A percentile compares a stretch with the other conserved stretches of the same genome.
These are phyloP conservation scores for Cataglyphis hispanica DNA, from an alignment of 1,140 invertebrate species.

Conservation along the genomic window DNA sequence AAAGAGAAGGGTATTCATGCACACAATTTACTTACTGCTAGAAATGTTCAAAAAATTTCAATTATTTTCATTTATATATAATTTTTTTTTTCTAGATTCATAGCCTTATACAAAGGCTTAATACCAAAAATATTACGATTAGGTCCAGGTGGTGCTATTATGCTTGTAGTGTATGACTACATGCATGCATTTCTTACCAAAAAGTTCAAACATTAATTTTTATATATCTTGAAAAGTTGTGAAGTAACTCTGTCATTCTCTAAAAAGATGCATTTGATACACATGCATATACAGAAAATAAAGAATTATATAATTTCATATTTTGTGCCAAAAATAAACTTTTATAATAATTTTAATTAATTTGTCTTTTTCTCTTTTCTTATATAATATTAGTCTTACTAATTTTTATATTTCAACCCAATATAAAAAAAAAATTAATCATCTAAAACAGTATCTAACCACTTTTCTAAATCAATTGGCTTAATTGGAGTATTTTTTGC, in stretches of 20 bases:
- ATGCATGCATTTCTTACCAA: constrained; percentile 85
- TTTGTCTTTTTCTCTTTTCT: constrained; percentile 37
- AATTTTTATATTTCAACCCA: constrained; percentile 28
- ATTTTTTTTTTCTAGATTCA: constrained; percentile 88
- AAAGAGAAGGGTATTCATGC: constrained; percentile 92
- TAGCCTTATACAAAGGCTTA: constrained; percentile 96
- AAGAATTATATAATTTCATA: constrained; percentile 45
- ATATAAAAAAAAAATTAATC: constrained; percentile 68
- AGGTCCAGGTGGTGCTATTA: constrained; percentile 96
- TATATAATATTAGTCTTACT: constrained; percentile 5
- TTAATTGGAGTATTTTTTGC: constrained; percentile 68
- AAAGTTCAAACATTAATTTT: constrained; percentile 28
- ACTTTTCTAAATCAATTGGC: constrained; percentile 82
- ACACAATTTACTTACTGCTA: constrained; percentile 78
- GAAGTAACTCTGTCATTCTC: constrained; percentile 10
- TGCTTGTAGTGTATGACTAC: constrained; percentile 95
- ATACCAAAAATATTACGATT: constrained; percentile 95
- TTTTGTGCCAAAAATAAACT: constrained; percentile 51
- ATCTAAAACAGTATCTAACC: constrained; percentile 81
- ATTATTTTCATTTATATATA: background rate
- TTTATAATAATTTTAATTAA: constrained; percentile 38
- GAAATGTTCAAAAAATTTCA: background rate
- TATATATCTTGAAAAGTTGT: constrained; percentile 19
- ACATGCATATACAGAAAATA: background rate
- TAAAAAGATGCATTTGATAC: constrained; percentile 11